Base-by-base conservation (phyloP, 2,113 vertebrate species). In the Ovis aries region DNA sequence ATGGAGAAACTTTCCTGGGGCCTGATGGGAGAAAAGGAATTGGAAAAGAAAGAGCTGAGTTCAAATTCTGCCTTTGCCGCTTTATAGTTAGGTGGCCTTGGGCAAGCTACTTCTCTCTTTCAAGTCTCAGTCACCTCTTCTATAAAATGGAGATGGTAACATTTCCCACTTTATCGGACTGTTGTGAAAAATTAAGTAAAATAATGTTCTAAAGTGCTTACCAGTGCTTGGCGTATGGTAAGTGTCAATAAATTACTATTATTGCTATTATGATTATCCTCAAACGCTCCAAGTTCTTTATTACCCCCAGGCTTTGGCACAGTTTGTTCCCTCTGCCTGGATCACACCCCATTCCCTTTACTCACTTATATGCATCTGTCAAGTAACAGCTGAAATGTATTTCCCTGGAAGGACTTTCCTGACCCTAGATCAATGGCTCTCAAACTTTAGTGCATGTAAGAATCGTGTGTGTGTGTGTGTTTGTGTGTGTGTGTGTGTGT, bases 101-200 rank as follows among this genome's bases (percentile, higher is more conserved):
- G 78, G 13, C 86, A 95, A 97, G n/a, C 80, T 86, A 77, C 45
- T 95, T 94, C 80, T 91, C 57, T 94, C 80, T 90, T 81, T 90
- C 45, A 91, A 86, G 45, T 93, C 91, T 95, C 27, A 48, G 53
- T 94, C 93, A 87, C 36, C 55, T 90, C 82, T 48, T 93, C 88
- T 93, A 60, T 82, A 89, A 96, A 83, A 60, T 33, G 82, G 62
- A 95, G 82, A 95, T 43, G 77, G 91, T 97, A 86, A 82, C 43
- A 33, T 87, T 92, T 78, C 71, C 71, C 8, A 86, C 57, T 93
- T 95, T 74, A 84, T 90, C 62, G 52, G 92, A 83, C 85, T 93
- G 36, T 94, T 88, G 92, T 97, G 94, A 96, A 96, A 96, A 98
- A 94, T 93, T 94, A 87, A 93, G 91, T 97, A 43, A 93, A 97